These are phyloP conservation scores for Polylopha cassiicola DNA, from an alignment of 2,888 invertebrate genomes.

Conservation along the genomic window DNA sequence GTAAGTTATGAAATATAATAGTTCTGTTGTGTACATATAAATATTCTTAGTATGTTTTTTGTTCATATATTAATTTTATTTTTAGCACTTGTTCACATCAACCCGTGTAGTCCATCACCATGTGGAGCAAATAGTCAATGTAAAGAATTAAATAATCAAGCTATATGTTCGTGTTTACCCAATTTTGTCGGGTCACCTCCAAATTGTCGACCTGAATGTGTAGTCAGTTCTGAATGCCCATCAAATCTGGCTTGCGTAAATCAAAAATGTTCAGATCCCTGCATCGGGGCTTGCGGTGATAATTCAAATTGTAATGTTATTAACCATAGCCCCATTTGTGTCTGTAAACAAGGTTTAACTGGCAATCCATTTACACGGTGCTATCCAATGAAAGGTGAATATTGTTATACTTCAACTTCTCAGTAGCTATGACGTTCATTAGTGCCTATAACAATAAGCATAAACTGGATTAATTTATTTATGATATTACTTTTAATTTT, in stretches of 20 bases:
- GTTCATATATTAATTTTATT: constrained; percentile 25
- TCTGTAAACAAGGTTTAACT: constrained; percentile 81
- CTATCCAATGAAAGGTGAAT: constrained; percentile 74
- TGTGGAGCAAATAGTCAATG: constrained; percentile 89
- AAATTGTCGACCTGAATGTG: constrained; percentile 84
- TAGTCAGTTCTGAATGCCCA: constrained; percentile 82
- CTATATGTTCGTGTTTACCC: constrained; percentile 82
- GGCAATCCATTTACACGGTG: constrained; percentile 89
- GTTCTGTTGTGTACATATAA: constrained; percentile 2
- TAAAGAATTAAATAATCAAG: constrained; percentile 82
- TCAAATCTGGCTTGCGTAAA: constrained; percentile 81
- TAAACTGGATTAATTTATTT: background rate
- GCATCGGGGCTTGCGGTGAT: constrained; percentile 78
- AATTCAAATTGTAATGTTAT: constrained; percentile 80
- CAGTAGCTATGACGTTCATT: constrained; percentile 1
- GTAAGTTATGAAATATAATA: constrained; percentile 42
- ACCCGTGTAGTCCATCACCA: constrained; percentile 75
- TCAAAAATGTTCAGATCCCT: constrained; percentile 84
- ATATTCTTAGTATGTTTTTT: constrained; percentile 24
- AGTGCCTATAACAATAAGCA: too few species aligned
- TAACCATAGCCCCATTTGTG: constrained; percentile 85
- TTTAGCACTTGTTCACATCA: constrained; percentile 52
- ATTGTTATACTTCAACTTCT: constrained; percentile 3
- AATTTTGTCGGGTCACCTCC: constrained; percentile 83
- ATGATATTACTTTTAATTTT: background rate